Evolutionary conservation across 1,140 invertebrate species (phyloP).

Genomic region (Trachelipus rathkii): DNA sequence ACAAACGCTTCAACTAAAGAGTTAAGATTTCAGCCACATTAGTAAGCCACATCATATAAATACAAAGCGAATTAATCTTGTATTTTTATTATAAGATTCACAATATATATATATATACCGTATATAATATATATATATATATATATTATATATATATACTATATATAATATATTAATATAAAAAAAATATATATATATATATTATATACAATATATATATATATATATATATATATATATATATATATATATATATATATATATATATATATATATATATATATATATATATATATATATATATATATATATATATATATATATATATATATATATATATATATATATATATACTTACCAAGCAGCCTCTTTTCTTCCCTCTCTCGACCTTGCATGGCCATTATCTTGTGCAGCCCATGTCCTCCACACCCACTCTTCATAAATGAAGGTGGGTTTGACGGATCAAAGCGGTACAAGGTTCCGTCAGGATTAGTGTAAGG

Average conservation of each 20-base stretch:
- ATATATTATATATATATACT: slow-evolving; percentile 5
- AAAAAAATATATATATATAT: not conserved
- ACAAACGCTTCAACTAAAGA: no score
- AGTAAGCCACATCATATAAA: no score
- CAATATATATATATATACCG: not conserved
- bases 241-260: slow-evolving; percentile 1
- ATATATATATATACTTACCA: not conserved
- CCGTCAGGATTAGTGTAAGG: slow-evolving; percentile 64
- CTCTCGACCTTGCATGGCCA: not conserved
- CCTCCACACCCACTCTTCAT: not conserved
- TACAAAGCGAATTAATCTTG: no score
- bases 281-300: slow-evolving; percentile 15
- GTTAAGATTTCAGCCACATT: no score
- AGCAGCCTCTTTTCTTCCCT: not conserved
- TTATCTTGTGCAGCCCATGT: not conserved
- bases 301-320: not conserved
- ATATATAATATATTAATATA: slow-evolving; percentile 4
- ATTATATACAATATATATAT: slow-evolving; percentile 10
- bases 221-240: slow-evolving; percentile 15
- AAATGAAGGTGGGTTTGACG: slow-evolving; percentile 59
- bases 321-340: slow-evolving; percentile 11
- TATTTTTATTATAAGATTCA: no score
- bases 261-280: slow-evolving; percentile 5
- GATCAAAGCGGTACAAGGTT: slow-evolving; percentile 68
- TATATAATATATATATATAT: slow-evolving; percentile 15